Conservation (phyloP, 2,113 vertebrate genomes). For the Rhipidura dahli region DNA sequence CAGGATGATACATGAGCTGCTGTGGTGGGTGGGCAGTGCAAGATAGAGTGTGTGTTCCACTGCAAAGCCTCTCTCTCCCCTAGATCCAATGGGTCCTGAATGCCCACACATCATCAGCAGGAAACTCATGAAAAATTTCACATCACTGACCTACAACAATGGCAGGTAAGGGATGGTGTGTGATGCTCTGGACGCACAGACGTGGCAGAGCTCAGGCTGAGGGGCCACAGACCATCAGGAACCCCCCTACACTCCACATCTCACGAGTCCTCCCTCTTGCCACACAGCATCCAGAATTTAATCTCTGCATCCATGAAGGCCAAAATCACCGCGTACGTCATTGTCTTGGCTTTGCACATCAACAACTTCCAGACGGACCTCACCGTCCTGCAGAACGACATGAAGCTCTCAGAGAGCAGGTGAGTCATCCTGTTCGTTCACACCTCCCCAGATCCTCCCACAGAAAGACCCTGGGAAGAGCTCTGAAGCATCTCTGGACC, state of each 20-base stretch:
- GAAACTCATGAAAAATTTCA: slow-evolving; percentile 78
- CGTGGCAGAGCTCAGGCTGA: not conserved
- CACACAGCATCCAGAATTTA: slow-evolving; percentile 71
- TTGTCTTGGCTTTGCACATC: slow-evolving; percentile 76
- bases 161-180: slow-evolving; percentile 64
- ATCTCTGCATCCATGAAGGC: slow-evolving; percentile 77
- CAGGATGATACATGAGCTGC: not conserved
- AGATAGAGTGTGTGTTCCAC: not conserved
- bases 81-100: slow-evolving; percentile 70
- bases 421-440: not conserved
- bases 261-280: not conserved
- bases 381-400: slow-evolving; percentile 72
- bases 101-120: slow-evolving; percentile 70
- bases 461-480: no score
- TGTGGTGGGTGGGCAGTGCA: not conserved
- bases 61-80: slow-evolving; percentile 3
- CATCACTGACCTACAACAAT: slow-evolving; percentile 69
- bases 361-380: slow-evolving; percentile 74
- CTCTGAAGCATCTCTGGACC: not conserved
- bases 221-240: not conserved
- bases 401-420: slow-evolving; percentile 77
- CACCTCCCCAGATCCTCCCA: not conserved
- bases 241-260: no score
- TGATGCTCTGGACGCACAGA: not conserved
- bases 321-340: slow-evolving; percentile 70